Evolutionary conservation across 1,140 invertebrate species (phyloP).

Genomic region (Stegodyphus dumicola): DNA sequence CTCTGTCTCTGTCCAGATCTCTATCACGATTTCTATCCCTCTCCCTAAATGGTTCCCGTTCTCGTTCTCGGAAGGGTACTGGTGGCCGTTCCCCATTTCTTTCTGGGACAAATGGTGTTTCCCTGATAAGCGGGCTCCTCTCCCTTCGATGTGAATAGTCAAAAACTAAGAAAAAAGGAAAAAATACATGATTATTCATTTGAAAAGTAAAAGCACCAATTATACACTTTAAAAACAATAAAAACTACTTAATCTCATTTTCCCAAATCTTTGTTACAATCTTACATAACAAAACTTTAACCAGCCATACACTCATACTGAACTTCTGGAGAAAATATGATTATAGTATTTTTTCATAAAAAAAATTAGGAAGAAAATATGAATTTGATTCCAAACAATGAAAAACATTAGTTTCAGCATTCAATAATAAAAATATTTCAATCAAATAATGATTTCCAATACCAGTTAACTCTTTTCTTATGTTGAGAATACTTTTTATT

Average conservation of each 20-base stretch:
- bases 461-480: not conserved
- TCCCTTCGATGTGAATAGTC: constrained; percentile 38
- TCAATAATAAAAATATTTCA: not conserved
- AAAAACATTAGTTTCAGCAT: not conserved
- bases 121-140: not conserved
- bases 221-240: too few species aligned
- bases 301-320: too few species aligned
- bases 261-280: too few species aligned
- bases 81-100: constrained; percentile 5
- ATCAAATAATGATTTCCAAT: not conserved
- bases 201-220: too few species aligned
- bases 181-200: not conserved
- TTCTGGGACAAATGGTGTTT: constrained; percentile 5
- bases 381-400: too few species aligned
- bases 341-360: too few species aligned
- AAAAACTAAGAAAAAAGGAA: constrained; percentile 37
- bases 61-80: not conserved
- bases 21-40: constrained; percentile 30
- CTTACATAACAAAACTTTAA: too few species aligned
- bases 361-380: too few species aligned
- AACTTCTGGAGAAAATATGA: too few species aligned
- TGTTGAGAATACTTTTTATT: too few species aligned
- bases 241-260: too few species aligned
- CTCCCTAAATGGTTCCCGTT: constrained; percentile 5
- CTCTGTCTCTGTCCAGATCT: constrained; percentile 14